Percentiles rank a stretch among this genome's conserved stretches.
These are phyloP conservation scores for Atrina japonica DNA, from an alignment of 2,888 invertebrate species.

Conservation along the genomic window DNA sequence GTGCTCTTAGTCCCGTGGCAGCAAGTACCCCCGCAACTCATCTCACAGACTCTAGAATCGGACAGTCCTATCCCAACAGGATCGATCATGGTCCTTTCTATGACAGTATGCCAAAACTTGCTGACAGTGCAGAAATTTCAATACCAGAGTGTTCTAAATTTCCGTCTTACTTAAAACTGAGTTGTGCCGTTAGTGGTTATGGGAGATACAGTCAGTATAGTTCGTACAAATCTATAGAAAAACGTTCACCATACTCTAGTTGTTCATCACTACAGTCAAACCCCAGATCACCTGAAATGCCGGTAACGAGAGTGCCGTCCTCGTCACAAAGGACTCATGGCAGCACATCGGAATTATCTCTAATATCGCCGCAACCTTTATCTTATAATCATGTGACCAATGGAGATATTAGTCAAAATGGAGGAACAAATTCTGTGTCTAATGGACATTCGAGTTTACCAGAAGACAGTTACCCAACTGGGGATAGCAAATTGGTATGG, in stretches of 20 bases:
- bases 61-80: constrained; percentile 1
- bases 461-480: constrained; percentile 50
- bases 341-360: constrained; percentile 40
- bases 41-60: not conserved
- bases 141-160: constrained; percentile 62
- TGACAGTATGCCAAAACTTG: constrained; percentile 55
- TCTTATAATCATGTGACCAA: constrained; percentile 35
- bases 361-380: constrained; percentile 39
- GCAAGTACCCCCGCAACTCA: constrained; percentile 22
- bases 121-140: constrained; percentile 57
- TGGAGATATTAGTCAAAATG: constrained; percentile 20
- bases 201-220: constrained; percentile 72
- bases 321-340: constrained; percentile 35
- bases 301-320: constrained; percentile 52
- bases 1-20: constrained; percentile 33
- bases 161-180: constrained; percentile 76
- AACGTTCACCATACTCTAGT: constrained; percentile 72
- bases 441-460: constrained; percentile 56
- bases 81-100: constrained; percentile 37
- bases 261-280: constrained; percentile 66
- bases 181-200: constrained; percentile 77
- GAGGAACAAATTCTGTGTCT: constrained; percentile 8
- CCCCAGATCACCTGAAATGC: constrained; percentile 63
- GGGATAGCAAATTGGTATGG: constrained; percentile 55
- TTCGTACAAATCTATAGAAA: constrained; percentile 70